phyloP scores from a whole-genome alignment of 64 coral and sea anemone species.

The Dendrophyllia cribrosa region DNA sequence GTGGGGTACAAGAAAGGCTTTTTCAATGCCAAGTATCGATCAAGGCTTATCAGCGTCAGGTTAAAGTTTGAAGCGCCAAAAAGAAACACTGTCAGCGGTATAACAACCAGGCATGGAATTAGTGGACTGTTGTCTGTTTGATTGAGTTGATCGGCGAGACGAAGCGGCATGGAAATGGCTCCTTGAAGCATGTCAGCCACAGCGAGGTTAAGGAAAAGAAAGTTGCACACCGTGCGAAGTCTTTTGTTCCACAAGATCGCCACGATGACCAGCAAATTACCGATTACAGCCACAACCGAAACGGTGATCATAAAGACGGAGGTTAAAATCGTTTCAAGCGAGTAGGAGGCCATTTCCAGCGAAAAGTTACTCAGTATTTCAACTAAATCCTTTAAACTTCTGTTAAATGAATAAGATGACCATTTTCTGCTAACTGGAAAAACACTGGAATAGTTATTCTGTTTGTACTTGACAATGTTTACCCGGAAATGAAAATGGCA shows the following conservation, averaged over 20 bases:
- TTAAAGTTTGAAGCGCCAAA: constrained; percentile 90
- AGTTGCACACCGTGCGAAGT: constrained; percentile 76
- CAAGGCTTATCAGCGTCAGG: constrained; percentile 83
- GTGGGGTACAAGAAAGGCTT: constrained; percentile 73
- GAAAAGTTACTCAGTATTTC: too few relatives aligned
- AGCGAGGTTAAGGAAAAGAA: constrained; percentile 89
- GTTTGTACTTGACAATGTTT: too few relatives aligned
- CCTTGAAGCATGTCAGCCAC: constrained; percentile 95
- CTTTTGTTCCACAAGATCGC: constrained; percentile 89
- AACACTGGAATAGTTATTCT: too few relatives aligned
- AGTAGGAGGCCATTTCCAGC: not conserved
- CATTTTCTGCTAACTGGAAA: too few relatives aligned
- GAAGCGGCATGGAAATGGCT: constrained; percentile 77
- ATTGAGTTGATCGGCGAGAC: constrained; percentile 83
- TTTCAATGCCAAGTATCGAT: constrained; percentile 81
- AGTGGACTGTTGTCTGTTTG: constrained; percentile 60
- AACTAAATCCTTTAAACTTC: too few relatives aligned
- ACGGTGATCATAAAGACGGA: constrained; percentile 64
- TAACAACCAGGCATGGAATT: constrained; percentile 82
- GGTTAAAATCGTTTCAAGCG: constrained; percentile 58
- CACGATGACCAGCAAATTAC: constrained; percentile 76
- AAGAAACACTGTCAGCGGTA: constrained; percentile 92
- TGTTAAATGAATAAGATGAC: not conserved
- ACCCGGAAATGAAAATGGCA: too few relatives aligned
- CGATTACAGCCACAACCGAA: constrained; percentile 46